phyloP scores from a whole-genome alignment of 2,113 vertebrate species.

The Perccottus glenii region DNA sequence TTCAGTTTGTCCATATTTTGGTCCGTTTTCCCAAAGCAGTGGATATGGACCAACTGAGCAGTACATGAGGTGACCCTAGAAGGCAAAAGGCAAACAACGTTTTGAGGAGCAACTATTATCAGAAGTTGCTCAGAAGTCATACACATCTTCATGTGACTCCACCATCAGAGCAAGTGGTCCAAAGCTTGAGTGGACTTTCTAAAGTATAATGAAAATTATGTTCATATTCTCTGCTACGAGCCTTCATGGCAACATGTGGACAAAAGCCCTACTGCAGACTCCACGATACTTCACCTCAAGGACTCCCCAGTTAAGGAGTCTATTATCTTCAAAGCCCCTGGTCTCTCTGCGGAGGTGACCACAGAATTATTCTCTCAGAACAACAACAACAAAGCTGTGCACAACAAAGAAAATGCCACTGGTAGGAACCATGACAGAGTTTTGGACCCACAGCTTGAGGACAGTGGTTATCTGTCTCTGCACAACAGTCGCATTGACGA shows the following conservation, averaged over 20 bases:
- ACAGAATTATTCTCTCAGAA: conserved; percentile 4
- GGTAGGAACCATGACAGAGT: conserved; percentile 12
- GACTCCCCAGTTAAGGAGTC: conserved; percentile 50
- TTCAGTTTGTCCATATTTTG: no score
- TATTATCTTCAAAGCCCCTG: conserved; percentile 34
- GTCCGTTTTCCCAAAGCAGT: no score
- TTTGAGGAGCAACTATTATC: no score
- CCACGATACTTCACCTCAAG: conserved; percentile 25
- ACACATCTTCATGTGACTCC: no score
- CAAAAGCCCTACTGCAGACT: conserved; percentile 16
- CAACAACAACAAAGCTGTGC: conserved; percentile 28
- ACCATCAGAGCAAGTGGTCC: no score
- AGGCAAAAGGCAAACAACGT: no score
- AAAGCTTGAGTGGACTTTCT: no score
- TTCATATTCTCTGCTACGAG: conserved; percentile 14
- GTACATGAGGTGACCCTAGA: no score
- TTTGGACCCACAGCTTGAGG: conserved; percentile 67
- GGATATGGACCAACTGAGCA: no score
- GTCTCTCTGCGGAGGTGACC: conserved; percentile 9
- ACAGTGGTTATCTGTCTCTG: conserved; percentile 80
- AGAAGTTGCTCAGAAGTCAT: no score
- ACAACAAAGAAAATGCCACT: conserved; percentile 73
- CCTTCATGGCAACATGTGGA: conserved; percentile 29
- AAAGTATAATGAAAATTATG: no score
- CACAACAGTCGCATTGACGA: conserved; percentile 72